Percentiles rank a stretch among this genome's conserved stretches.
phyloP scores from a whole-genome alignment of 30 jellyfish, hydroid and myxozoan genomes.

The Pelagia noctiluca region DNA sequence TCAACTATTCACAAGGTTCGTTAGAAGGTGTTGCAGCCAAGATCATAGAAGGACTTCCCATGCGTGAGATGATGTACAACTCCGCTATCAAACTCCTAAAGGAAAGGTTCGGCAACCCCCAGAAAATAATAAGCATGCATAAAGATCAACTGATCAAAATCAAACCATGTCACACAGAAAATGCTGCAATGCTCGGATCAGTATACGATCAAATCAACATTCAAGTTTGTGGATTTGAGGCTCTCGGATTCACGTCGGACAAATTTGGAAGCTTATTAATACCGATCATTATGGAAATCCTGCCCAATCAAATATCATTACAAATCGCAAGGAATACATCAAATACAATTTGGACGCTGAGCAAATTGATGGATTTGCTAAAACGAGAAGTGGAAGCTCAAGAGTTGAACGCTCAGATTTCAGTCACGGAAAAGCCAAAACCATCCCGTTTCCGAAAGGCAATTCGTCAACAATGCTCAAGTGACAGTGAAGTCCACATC shows the following conservation, averaged over 20 bases:
- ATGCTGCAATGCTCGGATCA: not conserved
- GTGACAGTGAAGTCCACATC: too few relatives aligned
- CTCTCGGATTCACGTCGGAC: slow-evolving; percentile 28
- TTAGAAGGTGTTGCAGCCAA: slow-evolving; percentile 55
- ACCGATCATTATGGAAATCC: not conserved
- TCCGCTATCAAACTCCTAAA: slow-evolving; percentile 18
- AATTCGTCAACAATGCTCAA: too few relatives aligned
- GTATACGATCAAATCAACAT: slow-evolving; percentile 51
- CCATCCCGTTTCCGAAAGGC: too few relatives aligned
- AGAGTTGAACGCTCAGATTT: too few relatives aligned
- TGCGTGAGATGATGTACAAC: not conserved
- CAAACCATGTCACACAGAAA: slow-evolving; percentile 28
- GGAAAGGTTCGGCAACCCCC: slow-evolving; percentile 54
- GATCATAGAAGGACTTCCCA: slow-evolving; percentile 40
- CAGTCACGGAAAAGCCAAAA: too few relatives aligned
- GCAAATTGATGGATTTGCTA: too few relatives aligned
- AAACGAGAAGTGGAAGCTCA: too few relatives aligned
- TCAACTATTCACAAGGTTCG: slow-evolving; percentile 7
- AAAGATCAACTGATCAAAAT: slow-evolving; percentile 30
- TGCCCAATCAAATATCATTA: not conserved
- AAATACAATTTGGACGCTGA: not conserved
- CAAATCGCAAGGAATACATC: not conserved
- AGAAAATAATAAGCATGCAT: slow-evolving; percentile 38
- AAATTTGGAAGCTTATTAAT: too few relatives aligned
- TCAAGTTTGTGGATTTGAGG: slow-evolving; percentile 58